Evolutionary conservation across 2,797 vertebrate genomes (phyloP).

Genomic region (Danio jaintianensis): DNA sequence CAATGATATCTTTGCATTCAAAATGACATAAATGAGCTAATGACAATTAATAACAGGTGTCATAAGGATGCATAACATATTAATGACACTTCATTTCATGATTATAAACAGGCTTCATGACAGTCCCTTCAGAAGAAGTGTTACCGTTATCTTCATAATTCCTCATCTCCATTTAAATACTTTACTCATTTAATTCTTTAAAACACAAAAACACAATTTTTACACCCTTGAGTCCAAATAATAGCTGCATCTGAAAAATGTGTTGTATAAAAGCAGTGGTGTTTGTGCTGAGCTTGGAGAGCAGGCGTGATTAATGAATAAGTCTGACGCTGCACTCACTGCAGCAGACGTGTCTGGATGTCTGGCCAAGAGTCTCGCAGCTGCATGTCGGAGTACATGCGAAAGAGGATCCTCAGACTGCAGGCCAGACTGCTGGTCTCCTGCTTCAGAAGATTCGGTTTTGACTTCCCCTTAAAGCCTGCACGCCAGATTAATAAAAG

Average conservation of each 20-base stretch:
- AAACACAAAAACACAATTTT: no score
- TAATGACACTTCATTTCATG: no score
- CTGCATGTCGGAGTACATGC: slow-evolving; percentile 90
- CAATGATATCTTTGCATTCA: no score
- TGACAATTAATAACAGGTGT: no score
- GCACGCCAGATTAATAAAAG: slow-evolving; percentile 24
- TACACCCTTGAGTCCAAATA: background rate
- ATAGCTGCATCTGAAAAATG: background rate
- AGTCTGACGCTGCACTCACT: slow-evolving; percentile 76
- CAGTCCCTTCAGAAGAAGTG: no score
- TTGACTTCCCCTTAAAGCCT: slow-evolving; percentile 99
- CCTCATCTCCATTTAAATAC: no score
- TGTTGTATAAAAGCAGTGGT: background rate
- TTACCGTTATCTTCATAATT: no score
- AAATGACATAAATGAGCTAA: no score
- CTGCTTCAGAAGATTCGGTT: slow-evolving; percentile 96
- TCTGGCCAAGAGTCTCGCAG: slow-evolving; percentile 87
- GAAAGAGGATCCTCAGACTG: slow-evolving; percentile 93
- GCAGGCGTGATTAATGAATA: slow-evolving; percentile 4
- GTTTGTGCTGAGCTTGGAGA: background rate
- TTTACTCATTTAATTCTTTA: no score
- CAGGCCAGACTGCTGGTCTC: slow-evolving; percentile 98
- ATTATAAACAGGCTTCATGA: no score
- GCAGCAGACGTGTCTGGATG: slow-evolving; percentile 91
- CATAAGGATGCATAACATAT: no score